Evolutionary conservation across 2,888 invertebrate genomes (phyloP), one percentile per base, ranked within the genome.

Genomic region (Ischnura elegans): DNA sequence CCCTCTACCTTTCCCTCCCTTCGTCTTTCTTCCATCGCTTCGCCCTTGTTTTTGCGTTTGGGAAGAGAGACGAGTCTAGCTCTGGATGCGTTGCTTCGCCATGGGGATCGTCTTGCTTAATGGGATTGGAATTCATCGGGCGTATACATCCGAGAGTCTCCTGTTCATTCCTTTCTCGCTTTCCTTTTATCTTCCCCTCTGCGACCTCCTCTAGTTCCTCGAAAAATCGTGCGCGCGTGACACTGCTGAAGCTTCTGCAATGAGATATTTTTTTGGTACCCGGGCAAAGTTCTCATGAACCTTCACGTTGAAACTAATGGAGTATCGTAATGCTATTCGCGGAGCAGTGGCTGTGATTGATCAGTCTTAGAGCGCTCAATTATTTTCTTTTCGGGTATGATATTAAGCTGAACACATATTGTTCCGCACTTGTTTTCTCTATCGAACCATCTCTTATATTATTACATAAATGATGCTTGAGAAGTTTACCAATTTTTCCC

Each of bases 191-290:
- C 85, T 13, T 16, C 8, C 45, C 43, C 85, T 42, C 13, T 10
- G 13, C 86, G 21, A 16, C n/a, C 29, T 76, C 76, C 13, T 86
- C 43, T 86, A 86, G 45, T 86, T 45, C 86, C 45, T 43, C 86
- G 86, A 86, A 86, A 46, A 86, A 86, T 46, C 86, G 76, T 76
- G 76, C 76, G 36, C 29, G 76, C 45, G 45, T 86, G 46, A 86
- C 45, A 86, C 45, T 86, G 45, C n/a, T 46, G n/a, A 86, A 25
- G 45, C 86, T 19, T n/a, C 10, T 45, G 36, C 25, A n/a, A 76
- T 76, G 76, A 76, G 29, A 76, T 36, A 16, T 13, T 76, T 29
- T 36, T 76, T 36, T 36, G 76, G 36, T 13, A 29, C 25, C 36
- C 10, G 36, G 76, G 36, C 13, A 0, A 36, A 76, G 36, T 29